Evolutionary conservation across 2,113 vertebrate species (phyloP), one percentile per base, ranked within the genome.

Genomic region (Rynchops niger): DNA sequence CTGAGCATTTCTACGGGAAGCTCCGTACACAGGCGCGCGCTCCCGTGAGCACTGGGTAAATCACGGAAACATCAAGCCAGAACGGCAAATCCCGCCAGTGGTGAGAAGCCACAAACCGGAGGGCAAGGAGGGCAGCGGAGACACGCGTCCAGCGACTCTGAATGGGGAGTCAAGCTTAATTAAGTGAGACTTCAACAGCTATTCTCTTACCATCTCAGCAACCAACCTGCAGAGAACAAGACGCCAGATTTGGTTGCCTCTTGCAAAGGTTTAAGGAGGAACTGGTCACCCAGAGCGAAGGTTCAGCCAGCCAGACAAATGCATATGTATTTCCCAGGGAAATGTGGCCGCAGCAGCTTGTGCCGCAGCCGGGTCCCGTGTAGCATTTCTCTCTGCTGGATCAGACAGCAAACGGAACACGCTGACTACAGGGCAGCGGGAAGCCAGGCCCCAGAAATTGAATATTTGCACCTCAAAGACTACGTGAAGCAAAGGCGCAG

Each of bases 1-100:
- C 3, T 1, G 42, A 70, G 36, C 23, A 7, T 5, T 49, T 36
- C 61, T 29, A 8, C 0, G 9, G 73, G 70, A 58, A 78, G 76
- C 71, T 42, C n/a, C 78, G 8, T 1, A 29, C 29, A 11, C 7
- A 3, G 1, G 10, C 5, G 14, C 2, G 12, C 15, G 0, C 25
- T 18, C 30, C 76, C 34, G 2, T 0, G 6, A 53, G 40, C 22
- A 0, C 0, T 0, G 40, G 16, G n/a, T 2, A 13, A 11, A 11
- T 3, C 29, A 11, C 3, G 8, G 77, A 13, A 40, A 34, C 2
- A 27, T 3, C 49, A 9, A 9, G 3, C 1, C 7, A 8, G 69
- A 43, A 11, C 0, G 23, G 45, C 45, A 73, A 21, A 58, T 3
- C 14, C 73, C 59, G 30, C 19, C 59, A 2, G 18, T 3, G 66